These are phyloP conservation scores for Rana temporaria DNA, from an alignment of 2,113 vertebrate genomes.

Conservation along the genomic window DNA sequence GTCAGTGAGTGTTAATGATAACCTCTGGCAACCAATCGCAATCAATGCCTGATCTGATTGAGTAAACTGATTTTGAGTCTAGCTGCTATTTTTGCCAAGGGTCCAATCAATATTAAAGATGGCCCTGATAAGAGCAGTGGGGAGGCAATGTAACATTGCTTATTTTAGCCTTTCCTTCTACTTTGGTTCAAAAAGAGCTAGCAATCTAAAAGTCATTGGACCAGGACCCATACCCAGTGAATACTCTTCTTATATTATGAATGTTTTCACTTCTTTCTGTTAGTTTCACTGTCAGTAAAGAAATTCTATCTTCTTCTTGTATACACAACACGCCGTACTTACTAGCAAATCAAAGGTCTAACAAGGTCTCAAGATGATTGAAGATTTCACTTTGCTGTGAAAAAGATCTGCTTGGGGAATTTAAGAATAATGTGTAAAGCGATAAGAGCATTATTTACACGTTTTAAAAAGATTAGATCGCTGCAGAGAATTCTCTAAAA, in stretches of 20 bases:
- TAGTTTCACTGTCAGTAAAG: neutral
- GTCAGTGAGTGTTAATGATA: no score
- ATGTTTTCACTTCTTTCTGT: neutral
- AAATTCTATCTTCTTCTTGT: slow-evolving; percentile 12
- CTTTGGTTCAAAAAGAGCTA: no score
- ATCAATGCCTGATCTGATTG: no score
- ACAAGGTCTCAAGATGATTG: slow-evolving; percentile 11
- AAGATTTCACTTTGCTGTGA: neutral
- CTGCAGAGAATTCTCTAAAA: neutral
- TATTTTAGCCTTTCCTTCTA: no score
- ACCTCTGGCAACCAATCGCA: no score
- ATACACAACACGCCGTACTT: neutral
- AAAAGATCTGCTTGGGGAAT: slow-evolving; percentile 16
- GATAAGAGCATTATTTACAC: slow-evolving; percentile 45
- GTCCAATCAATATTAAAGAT: no score
- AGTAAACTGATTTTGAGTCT: no score
- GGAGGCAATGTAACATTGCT: no score
- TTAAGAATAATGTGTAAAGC: neutral
- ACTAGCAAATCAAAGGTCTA: neutral
- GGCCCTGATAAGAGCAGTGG: no score
- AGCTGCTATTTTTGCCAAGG: no score
- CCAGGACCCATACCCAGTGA: no score
- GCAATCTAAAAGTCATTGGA: no score
- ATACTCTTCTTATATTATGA: neutral
- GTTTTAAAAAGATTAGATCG: slow-evolving; percentile 20